Evolutionary conservation across 2,113 vertebrate species (phyloP).

Genomic region (Carollia perspicillata): DNA sequence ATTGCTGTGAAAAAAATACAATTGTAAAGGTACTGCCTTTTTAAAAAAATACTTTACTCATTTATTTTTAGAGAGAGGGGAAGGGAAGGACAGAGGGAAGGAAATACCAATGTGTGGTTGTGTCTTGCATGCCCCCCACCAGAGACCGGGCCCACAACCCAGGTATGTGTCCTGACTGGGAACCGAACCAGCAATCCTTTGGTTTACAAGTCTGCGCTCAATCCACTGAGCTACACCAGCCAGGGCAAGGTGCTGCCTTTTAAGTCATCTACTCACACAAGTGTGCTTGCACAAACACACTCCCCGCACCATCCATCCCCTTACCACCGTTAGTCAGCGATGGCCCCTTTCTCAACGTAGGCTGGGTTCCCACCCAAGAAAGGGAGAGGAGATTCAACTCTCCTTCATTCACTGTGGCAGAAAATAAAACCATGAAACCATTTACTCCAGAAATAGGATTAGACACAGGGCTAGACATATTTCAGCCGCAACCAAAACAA

Average conservation of each 20-base stretch:
- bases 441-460: not conserved
- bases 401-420: not conserved
- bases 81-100: too few species aligned
- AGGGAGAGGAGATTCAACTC: not conserved
- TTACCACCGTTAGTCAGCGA: fast-evolving
- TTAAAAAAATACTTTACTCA: too few species aligned
- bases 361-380: not conserved
- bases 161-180: too few species aligned
- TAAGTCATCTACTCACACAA: not conserved
- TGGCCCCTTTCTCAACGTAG: not conserved
- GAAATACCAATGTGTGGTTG: too few species aligned
- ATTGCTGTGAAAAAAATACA: not conserved
- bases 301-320: not conserved
- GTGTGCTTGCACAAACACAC: not conserved
- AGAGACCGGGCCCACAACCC: too few species aligned
- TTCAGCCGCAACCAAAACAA: not conserved
- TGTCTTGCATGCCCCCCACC: too few species aligned
- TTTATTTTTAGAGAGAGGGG: too few species aligned
- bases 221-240: too few species aligned
- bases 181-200: too few species aligned
- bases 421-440: not conserved
- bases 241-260: not conserved
- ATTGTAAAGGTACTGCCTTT: not conserved
- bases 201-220: too few species aligned
- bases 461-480: not conserved